Conservation (phyloP, 2,888 invertebrate genomes). For the Zeuzera pyrina region DNA sequence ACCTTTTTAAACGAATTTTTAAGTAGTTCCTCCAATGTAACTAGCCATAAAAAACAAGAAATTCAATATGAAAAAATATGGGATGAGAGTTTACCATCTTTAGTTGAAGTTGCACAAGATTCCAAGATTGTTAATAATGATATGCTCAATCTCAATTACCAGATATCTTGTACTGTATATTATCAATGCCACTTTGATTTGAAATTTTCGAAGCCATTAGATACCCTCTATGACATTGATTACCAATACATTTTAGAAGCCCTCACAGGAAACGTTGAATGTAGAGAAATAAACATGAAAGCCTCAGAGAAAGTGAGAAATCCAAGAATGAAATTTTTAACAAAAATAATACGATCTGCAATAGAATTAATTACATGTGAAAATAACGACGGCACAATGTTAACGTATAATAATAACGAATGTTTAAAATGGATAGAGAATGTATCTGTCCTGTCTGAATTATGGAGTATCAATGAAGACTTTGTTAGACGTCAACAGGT, state of each 20-base stretch:
- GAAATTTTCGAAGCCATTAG: conserved; percentile 80
- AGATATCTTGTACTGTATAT: conserved; percentile 82
- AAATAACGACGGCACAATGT: conserved; percentile 63
- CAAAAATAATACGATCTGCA: conserved; percentile 80
- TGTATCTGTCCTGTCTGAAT: conserved; percentile 78
- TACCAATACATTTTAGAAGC: conserved; percentile 73
- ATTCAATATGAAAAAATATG: conserved; percentile 77
- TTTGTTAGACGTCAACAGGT: conserved; percentile 85
- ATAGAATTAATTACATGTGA: conserved; percentile 77
- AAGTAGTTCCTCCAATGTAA: conserved; percentile 45
- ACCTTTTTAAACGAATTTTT: conserved; percentile 63
- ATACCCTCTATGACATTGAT: conserved; percentile 83
- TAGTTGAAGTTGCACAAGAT: conserved; percentile 84
- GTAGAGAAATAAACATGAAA: conserved; percentile 73
- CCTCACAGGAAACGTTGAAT: conserved; percentile 45
- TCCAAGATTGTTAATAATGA: conserved; percentile 83
- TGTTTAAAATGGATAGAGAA: conserved; percentile 79
- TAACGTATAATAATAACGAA: conserved; percentile 46
- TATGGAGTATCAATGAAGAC: conserved; percentile 85
- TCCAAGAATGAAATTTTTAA: conserved; percentile 80
- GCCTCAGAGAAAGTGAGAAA: conserved; percentile 80
- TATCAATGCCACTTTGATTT: conserved; percentile 86
- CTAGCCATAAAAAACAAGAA: conserved; percentile 39
- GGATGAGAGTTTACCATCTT: conserved; percentile 78
- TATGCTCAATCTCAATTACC: conserved; percentile 84